phyloP scores from a whole-genome alignment of 2,113 vertebrate species.

The Elephantulus edwardii region DNA sequence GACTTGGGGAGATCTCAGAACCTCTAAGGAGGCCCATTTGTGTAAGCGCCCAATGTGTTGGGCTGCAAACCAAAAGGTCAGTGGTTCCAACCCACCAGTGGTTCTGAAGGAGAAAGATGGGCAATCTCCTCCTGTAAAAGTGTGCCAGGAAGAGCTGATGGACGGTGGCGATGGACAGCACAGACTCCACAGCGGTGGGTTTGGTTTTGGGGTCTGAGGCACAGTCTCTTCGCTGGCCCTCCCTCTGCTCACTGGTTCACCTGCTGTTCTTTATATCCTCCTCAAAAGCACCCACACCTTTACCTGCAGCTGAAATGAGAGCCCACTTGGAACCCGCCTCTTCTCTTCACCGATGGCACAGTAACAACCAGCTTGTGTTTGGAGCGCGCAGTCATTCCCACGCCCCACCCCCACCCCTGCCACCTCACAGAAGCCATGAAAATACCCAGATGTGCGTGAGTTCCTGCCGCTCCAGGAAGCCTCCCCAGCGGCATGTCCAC shows the following conservation, averaged over 20 bases:
- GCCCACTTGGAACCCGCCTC: not conserved
- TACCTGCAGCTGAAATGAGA: not conserved
- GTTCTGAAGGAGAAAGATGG: no score
- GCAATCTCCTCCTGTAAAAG: no score
- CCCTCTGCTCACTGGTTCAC: not conserved
- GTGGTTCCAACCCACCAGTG: no score
- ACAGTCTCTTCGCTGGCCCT: not conserved
- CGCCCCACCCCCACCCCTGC: not conserved
- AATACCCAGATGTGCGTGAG: slow-evolving; percentile 38
- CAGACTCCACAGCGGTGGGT: no score
- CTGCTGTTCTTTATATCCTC: rapidly evolving
- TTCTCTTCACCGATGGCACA: not conserved
- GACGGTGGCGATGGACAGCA: no score
- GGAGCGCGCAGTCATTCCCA: slow-evolving; percentile 53
- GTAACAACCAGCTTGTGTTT: slow-evolving; percentile 55
- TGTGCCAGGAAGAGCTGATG: no score
- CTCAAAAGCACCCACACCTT: not conserved
- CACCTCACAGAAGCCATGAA: no score
- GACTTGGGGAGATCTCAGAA: no score
- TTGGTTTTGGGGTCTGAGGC: no score
- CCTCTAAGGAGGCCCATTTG: no score
- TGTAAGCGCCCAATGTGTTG: no score
- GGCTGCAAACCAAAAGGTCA: no score
- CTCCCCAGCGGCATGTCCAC: slow-evolving; percentile 11
- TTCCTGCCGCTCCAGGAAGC: slow-evolving; percentile 28